These are phyloP conservation scores for Nasonia giraulti DNA, from an alignment of 1,140 invertebrate genomes.

Conservation along the genomic window DNA sequence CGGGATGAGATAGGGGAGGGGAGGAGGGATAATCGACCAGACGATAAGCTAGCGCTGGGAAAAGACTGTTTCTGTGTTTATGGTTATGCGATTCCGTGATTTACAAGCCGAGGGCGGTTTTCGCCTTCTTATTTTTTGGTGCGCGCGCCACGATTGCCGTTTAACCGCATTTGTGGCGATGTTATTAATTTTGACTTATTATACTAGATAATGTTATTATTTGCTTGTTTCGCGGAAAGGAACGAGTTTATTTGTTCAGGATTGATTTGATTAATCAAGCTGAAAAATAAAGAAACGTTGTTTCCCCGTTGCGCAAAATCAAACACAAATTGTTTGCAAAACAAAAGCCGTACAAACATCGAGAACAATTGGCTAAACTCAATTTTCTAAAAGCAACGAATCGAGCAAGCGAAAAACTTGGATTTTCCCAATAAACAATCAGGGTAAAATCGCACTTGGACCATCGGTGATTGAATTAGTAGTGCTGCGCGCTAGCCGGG, in stretches of 20 bases:
- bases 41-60: conserved; percentile 17
- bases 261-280: no score
- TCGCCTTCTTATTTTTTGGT: conserved; percentile 16
- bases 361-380: no score
- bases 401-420: neutral
- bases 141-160: neutral
- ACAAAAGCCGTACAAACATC: no score
- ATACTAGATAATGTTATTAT: no score
- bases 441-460: neutral
- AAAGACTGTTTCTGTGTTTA: conserved; percentile 41
- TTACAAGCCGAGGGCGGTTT: neutral
- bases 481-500: neutral
- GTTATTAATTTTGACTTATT: neutral
- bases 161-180: neutral
- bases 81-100: conserved; percentile 18
- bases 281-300: no score
- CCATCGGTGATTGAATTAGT: conserved; percentile 22
- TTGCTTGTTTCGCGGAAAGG: no score
- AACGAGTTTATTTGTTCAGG: no score
- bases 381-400: neutral
- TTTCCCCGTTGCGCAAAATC: no score
- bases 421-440: neutral
- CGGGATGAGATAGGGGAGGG: neutral
- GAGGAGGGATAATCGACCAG: conserved; percentile 27
- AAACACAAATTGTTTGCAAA: no score